Evolutionary conservation across 2,113 vertebrate species (phyloP), one percentile per base, ranked within the genome.

Genomic region (Phycodurus eques): DNA sequence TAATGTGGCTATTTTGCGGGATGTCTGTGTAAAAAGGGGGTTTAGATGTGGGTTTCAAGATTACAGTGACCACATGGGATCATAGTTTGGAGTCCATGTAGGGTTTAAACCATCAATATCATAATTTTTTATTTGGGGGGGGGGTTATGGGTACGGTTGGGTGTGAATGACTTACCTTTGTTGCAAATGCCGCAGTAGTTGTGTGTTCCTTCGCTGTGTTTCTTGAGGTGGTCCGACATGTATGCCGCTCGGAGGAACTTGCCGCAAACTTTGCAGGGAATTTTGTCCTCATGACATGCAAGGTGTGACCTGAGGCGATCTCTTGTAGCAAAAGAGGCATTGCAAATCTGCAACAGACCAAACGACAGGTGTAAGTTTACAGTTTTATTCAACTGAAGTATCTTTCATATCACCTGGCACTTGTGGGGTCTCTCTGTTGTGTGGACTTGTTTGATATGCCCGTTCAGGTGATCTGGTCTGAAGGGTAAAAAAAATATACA

Each of bases 131-230:
- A 5, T 39, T 39, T 39, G 35, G 2, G 35, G 35, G 35, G 35
- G 35, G 35, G 2, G 35, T 39, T 3, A 27, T 27, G 12, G 13
- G 14, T 27, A 27, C n/a, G 22, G 22, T 42, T 7, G 20, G 39
- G 10, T 5, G 4, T 13, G 33, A 11, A 71, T 75, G 60, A 31
- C 73, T 94, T 97, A 99, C 98, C 98, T 98, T 98, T 94, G 92
- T 99, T 98, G 94, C 98, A 99, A 92, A 99, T 98, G 85, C 94
- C 96, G 88, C 98, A 99, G 93, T 97, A 98, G 92, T 98, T 99
- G 88, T 96, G 95, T 83, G 97, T 95, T 86, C 96, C 96, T 94
- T 99, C 97, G 3, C 95, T 99, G 87, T 99, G 98, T 88, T 99
- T 99, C 92, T 99, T 99, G 88, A 99, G 91, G 86, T 99, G 98